Conservation (phyloP, 2,797 vertebrate genomes). For the Echeneis naucrates region DNA sequence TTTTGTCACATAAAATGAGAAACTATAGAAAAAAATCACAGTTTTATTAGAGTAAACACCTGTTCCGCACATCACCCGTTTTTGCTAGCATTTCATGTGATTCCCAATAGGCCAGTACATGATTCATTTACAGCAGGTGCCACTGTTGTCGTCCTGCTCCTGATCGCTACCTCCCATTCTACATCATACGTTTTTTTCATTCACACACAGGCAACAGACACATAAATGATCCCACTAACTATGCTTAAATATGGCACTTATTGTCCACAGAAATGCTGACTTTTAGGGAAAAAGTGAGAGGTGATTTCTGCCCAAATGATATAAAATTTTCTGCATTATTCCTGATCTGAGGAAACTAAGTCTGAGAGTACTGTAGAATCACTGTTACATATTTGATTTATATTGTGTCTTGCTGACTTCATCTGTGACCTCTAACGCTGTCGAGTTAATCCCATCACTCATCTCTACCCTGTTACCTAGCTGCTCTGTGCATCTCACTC, state of each 20-base stretch:
- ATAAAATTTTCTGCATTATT: neutral
- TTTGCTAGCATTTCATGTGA: conserved; percentile 68
- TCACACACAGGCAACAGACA: conserved; percentile 28
- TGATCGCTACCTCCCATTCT: conserved; percentile 20
- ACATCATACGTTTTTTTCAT: conserved; percentile 43
- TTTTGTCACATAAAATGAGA: neutral
- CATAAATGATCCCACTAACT: neutral
- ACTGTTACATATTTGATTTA: no score
- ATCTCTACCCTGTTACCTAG: conserved; percentile 20
- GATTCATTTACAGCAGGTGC: conserved; percentile 81
- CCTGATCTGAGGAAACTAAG: neutral
- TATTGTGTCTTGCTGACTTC: neutral
- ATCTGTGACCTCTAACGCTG: conserved; percentile 29
- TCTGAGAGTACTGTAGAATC: neutral
- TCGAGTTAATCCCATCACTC: conserved; percentile 53
- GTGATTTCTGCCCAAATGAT: neutral
- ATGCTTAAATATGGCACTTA: conserved; percentile 27
- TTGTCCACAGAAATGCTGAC: neutral
- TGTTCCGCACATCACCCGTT: conserved; percentile 29
- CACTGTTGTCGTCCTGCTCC: conserved; percentile 34
- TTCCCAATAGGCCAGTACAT: conserved; percentile 75
- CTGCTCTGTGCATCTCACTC: conserved; percentile 7
- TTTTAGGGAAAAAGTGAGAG: neutral
- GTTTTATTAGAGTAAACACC: conserved; percentile 13
- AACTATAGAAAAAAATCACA: neutral